Percentiles rank a stretch among this genome's conserved stretches.
Conservation (phyloP, 1,140 invertebrate genomes). For the Hycleus phaleratus region DNA sequence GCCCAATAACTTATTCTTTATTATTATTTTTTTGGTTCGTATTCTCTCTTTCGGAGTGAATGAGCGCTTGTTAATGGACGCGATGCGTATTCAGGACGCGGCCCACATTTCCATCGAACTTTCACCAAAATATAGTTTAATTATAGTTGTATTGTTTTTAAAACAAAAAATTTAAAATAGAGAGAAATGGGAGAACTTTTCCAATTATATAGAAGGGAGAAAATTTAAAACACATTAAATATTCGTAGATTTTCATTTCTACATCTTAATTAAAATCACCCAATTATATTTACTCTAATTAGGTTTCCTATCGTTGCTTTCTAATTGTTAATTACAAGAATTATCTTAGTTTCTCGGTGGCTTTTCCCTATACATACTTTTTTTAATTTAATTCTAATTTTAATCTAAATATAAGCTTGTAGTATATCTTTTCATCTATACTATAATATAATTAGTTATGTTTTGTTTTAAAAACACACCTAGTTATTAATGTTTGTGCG, state of each 20-base stretch:
- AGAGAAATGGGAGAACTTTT: neutral
- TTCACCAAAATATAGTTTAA: slow-evolving; percentile 7
- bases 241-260: neutral
- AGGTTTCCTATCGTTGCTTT: neutral
- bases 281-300: neutral
- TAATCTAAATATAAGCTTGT: neutral
- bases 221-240: neutral
- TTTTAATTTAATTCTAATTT: neutral
- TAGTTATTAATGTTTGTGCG: neutral
- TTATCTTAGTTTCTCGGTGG: neutral
- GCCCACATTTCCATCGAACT: slow-evolving; percentile 4
- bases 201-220: too few relatives aligned
- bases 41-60: neutral
- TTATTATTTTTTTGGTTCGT: neutral
- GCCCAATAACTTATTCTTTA: slow-evolving; percentile 1
- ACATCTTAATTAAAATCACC: neutral
- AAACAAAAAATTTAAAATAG: neutral
- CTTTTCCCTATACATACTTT: neutral
- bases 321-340: neutral
- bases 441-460: neutral
- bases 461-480: neutral
- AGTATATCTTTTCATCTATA: neutral
- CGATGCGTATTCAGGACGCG: neutral
- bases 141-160: neutral
- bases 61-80: neutral